These are phyloP conservation scores for Gobio gobio DNA, from an alignment of 2,113 vertebrate genomes.

Conservation along the genomic window DNA sequence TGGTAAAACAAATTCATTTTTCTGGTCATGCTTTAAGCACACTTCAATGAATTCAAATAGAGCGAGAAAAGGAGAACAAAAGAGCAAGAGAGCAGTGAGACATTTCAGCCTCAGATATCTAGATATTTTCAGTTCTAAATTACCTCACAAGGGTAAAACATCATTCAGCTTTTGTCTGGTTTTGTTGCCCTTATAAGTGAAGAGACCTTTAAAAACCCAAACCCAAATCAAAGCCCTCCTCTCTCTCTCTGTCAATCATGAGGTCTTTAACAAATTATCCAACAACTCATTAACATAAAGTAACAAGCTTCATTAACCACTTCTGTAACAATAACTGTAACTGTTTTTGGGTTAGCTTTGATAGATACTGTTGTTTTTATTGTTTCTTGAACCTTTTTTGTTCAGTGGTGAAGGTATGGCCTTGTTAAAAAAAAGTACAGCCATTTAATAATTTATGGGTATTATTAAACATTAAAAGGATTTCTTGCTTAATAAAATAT, in stretches of 20 bases:
- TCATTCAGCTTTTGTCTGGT: background rate
- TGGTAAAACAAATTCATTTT: background rate
- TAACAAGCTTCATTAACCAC: background rate
- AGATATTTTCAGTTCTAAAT: background rate
- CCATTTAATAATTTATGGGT: constrained; percentile 45
- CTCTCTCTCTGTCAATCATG: background rate
- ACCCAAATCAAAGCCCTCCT: background rate
- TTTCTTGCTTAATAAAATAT: constrained; percentile 49
- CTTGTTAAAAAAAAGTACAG: constrained; percentile 44
- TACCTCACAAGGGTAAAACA: background rate
- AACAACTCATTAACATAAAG: constrained; percentile 23
- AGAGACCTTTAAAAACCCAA: background rate
- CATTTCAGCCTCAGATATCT: background rate
- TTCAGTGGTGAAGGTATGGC: constrained; percentile 25
- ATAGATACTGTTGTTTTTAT: constrained; percentile 13
- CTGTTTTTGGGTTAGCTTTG: background rate
- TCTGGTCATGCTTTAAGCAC: background rate
- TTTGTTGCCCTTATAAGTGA: background rate
- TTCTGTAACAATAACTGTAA: constrained; percentile 17
- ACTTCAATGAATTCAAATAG: background rate
- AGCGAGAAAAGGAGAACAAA: background rate
- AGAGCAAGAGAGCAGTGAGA: background rate
- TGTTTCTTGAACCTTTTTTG: constrained; percentile 40
- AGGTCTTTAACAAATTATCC: constrained; percentile 10
- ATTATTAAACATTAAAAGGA: constrained; percentile 54